These are phyloP conservation scores for Dendrolimus houi DNA, from an alignment of 2,888 invertebrate genomes.

Conservation along the genomic window DNA sequence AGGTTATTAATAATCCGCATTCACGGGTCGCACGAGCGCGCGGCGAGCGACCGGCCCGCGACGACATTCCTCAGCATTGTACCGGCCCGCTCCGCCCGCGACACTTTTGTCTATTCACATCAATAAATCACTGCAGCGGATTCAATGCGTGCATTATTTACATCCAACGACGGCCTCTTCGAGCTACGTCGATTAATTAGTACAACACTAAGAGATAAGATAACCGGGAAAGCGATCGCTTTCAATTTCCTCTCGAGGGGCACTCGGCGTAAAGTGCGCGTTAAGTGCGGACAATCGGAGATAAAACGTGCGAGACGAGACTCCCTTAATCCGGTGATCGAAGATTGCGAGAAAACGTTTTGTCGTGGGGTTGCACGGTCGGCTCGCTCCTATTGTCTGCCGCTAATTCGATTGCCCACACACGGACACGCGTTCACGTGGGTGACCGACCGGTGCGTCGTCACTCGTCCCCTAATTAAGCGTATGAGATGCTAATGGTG, in stretches of 20 bases:
- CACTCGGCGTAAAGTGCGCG: slow-evolving; percentile 73
- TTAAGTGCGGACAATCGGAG: slow-evolving; percentile 76
- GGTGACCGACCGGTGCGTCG: slow-evolving; percentile 46
- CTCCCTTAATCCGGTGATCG: slow-evolving; percentile 76
- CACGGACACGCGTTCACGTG: slow-evolving; percentile 48
- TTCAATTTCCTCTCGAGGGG: slow-evolving; percentile 75
- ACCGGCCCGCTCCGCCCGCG: slow-evolving; percentile 63
- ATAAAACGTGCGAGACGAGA: slow-evolving; percentile 74
- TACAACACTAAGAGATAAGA: slow-evolving; percentile 71
- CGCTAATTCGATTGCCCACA: slow-evolving; percentile 69
- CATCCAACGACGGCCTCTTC: slow-evolving; percentile 60
- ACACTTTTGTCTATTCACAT: slow-evolving; percentile 74
- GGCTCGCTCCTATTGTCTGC: slow-evolving; percentile 62
- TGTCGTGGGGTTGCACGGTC: slow-evolving; percentile 71
- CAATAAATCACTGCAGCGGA: slow-evolving; percentile 66
- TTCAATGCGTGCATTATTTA: slow-evolving; percentile 66
- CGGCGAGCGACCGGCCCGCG: slow-evolving; percentile 50
- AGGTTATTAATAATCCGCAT: slow-evolving; percentile 74
- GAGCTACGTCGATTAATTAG: slow-evolving; percentile 73
- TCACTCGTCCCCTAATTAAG: slow-evolving; percentile 53
- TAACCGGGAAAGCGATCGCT: slow-evolving; percentile 72
- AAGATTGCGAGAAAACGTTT: slow-evolving; percentile 76
- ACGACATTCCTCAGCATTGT: slow-evolving; percentile 73
- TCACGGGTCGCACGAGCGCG: slow-evolving; percentile 66
- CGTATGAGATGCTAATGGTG: slow-evolving; percentile 60